Evolutionary conservation across 37 sponge, comb jelly and placozoan genomes (phyloP), one percentile per base, ranked within the genome.

Genomic region (Cladorhizidae sp.): DNA sequence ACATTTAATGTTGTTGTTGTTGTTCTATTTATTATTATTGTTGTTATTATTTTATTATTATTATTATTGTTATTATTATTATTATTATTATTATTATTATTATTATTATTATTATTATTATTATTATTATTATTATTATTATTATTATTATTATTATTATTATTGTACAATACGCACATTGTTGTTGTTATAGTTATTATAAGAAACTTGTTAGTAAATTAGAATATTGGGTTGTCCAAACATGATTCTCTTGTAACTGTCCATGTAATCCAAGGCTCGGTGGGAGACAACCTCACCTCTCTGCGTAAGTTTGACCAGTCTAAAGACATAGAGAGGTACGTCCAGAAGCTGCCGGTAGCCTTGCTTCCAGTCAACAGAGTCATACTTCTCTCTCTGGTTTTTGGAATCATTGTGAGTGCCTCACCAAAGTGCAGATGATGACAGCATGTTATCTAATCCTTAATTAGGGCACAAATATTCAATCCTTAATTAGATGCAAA

Each of bases 381-480:
- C 22, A 55, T 75, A 0, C 17, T 55, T 17, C 67, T 93, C 32
- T 70, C 93, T 12, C 70, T 88, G n/a, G 29, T 77, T 43, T 93
- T 93, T 85, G 93, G 93, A 57, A 58, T 93, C 25, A 25, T 93
- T 75, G 93, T 88, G 55, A 85, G 85, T 23, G 33, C 25, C 0
- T n/a, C n/a, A n/a, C n/a, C n/a, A n/a, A n/a, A n/a, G n/a, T n/a
- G n/a, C n/a, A n/a, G n/a, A n/a, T n/a, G n/a, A n/a, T n/a, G n/a
- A n/a, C n/a, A n/a, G n/a, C n/a, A n/a, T n/a, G n/a, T n/a, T n/a
- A n/a, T n/a, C n/a, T n/a, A n/a, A n/a, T n/a, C n/a, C n/a, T n/a
- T 3, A 31, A 33, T 8, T 32, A 35, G 3, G 68, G 12, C 49
- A 9, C 49, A 12, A 45, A 12, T 45, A 12, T 45, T 45, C 62